Conservation (phyloP, 2,888 invertebrate genomes). For the Luperina testacea region DNA sequence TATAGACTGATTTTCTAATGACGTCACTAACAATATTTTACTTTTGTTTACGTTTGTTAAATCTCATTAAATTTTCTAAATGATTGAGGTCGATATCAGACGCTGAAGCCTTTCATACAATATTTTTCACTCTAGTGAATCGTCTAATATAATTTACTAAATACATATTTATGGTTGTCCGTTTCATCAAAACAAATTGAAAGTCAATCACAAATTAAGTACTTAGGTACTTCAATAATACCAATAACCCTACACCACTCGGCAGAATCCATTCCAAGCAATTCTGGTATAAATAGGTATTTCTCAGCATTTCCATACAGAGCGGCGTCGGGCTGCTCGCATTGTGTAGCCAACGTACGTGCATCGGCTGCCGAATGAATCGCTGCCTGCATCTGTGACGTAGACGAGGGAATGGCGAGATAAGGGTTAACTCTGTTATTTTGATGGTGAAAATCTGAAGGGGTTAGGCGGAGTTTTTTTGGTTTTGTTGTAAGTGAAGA, state of each 20-base stretch:
- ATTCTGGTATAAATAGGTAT: conserved; percentile 62
- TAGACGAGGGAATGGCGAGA: conserved; percentile 63
- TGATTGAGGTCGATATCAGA: too few species aligned
- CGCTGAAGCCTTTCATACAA: too few species aligned
- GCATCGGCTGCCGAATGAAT: conserved; percentile 81
- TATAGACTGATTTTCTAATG: neutral
- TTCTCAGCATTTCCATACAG: conserved; percentile 67
- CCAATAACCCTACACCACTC: conserved; percentile 13
- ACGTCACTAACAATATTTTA: neutral
- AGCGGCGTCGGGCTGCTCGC: conserved; percentile 46
- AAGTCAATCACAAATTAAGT: neutral
- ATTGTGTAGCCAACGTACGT: conserved; percentile 71
- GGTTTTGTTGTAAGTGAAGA: neutral
- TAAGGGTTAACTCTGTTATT: conserved; percentile 34
- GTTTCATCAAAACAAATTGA: neutral
- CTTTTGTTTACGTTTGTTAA: neutral
- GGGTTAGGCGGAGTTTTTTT: neutral
- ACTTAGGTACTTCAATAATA: neutral
- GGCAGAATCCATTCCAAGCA: conserved; percentile 44
- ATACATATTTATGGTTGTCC: neutral
- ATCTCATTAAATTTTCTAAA: neutral
- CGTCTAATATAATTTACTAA: neutral
- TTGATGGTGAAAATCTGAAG: conserved; percentile 8
- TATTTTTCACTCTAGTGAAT: neutral
- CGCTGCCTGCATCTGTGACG: conserved; percentile 70